Base-by-base conservation (phyloP, 1,140 invertebrate species). In the Tribolium castaneum region DNA sequence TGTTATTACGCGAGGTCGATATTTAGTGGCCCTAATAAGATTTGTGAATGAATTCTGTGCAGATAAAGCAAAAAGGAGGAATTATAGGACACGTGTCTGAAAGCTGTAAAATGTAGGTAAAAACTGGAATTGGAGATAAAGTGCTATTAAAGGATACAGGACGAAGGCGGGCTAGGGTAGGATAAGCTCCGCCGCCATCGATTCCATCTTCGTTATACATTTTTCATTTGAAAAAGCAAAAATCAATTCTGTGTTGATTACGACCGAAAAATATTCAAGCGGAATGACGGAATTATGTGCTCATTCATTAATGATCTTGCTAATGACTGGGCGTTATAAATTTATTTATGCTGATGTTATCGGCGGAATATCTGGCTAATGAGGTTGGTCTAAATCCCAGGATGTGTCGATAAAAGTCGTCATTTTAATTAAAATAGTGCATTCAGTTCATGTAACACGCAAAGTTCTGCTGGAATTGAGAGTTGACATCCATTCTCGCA, bases 91-190 rank as follows among this genome's bases (percentile, higher is more conserved):
- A 59, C 54, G 22, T 59, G 54, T 59, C 16, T 59, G 6, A 45
- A 22, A 59, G 54, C 19, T 30, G 54, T 59, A 59, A 59, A 59
- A 59, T 19, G 13, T 59, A n/a, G 54, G 54, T 59, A 59, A 59
- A 59, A 59, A 30, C 54, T 10, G 19, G 54, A 59, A 59, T 59
- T 22, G 16, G 54, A 59, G 54, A 59, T 59, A 19, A 25, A 59
- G 54, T 25, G 7, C 54, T 59, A 59, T 59, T 59, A 59, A 59
- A 25, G 54, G 54, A 19, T 59, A 59, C 54, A 59, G 54, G 54
- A 59, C 10, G 54, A 59, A 59, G 54, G 54, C 54, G 54, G 54
- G 54, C 4, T 59, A 12, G 5, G 54, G 22, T 59, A 12, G 13
- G 19, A 30, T 59, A 59, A 59, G 16, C 54, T 10, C 14, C 19